Conservation (phyloP, 2,113 vertebrate genomes). For the Calonectris borealis region DNA sequence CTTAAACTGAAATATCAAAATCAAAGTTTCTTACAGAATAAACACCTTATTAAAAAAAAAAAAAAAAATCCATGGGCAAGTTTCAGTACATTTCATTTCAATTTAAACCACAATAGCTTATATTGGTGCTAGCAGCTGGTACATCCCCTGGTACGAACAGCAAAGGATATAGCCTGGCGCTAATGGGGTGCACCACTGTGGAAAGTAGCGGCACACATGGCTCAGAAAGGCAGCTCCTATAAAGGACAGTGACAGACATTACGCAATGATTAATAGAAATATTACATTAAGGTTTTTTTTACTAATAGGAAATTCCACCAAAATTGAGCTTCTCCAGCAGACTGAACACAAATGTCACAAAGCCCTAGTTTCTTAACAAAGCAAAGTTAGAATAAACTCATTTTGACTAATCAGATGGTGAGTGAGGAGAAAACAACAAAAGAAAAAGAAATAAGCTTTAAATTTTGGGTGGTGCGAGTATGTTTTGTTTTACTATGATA, state of each 20-base stretch:
- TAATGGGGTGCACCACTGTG: neutral
- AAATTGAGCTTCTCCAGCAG: neutral
- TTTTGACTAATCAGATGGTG: neutral
- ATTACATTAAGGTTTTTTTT: neutral
- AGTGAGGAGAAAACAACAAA: neutral
- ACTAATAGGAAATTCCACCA: neutral
- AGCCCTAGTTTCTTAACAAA: neutral
- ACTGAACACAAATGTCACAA: neutral
- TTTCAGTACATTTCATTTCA: neutral
- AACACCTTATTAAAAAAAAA: neutral
- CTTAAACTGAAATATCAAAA: neutral
- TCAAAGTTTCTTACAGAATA: neutral
- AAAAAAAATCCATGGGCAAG: neutral
- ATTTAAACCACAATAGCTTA: neutral
- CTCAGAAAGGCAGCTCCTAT: neutral
- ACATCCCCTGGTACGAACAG: neutral
- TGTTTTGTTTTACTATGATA: neutral
- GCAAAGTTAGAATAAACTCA: neutral
- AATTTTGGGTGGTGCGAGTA: neutral
- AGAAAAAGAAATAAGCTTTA: neutral
- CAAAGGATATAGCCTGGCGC: neutral
- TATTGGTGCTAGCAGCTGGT: neutral
- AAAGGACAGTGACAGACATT: rapidly evolving
- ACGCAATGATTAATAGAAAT: neutral
- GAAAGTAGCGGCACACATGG: neutral